Evolutionary conservation across 2,797 vertebrate genomes (phyloP), one percentile per base, ranked within the genome.

Genomic region (Manis crassicaudata): DNA sequence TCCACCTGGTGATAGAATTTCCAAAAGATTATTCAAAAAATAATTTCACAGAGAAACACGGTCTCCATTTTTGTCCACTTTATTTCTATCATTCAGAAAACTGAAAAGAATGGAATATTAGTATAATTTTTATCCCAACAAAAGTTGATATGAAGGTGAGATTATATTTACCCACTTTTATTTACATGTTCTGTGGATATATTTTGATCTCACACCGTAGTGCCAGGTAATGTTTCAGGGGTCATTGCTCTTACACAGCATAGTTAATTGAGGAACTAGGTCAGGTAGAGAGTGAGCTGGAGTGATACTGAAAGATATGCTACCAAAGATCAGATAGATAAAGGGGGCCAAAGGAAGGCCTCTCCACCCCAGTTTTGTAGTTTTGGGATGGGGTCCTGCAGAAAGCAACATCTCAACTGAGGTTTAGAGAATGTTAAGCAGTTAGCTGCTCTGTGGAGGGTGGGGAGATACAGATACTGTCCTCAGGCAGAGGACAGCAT

Each of bases 61-160:
- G 23, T 43, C 73, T 88, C 23, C 50, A 85, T 67, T 88, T 88
- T 54, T 85, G 11, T 25, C 54, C 37, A 60, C 46, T 90, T 89
- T 56, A 89, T 73, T 94, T 60, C 29, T 82, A 0, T 80, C 16
- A 80, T 72, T 94, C 17, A 73, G 27, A 90, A 94, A 81, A 90
- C 58, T 81, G 54, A 88, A 93, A 84, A 50, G 25, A 95, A 92
- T 21, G 6, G 11, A 58, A 32, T 62, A 27, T 60, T 13, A 82
- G 10, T 76, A 1, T 5, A 14, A 68, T 82, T 92, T 92, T 77
- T 93, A 58, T 90, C 12, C 11, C 3, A 56, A 27, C 5, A 73
- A 72, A 77, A 90, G 76, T 76, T 65, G 89, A 20, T 43, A 50
- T 75, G 17, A 86, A 29, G 2, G 5, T 58, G 40, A 73, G 13